Base-by-base conservation (phyloP, 1,140 invertebrate species). In the Caerostris extrusa region DNA sequence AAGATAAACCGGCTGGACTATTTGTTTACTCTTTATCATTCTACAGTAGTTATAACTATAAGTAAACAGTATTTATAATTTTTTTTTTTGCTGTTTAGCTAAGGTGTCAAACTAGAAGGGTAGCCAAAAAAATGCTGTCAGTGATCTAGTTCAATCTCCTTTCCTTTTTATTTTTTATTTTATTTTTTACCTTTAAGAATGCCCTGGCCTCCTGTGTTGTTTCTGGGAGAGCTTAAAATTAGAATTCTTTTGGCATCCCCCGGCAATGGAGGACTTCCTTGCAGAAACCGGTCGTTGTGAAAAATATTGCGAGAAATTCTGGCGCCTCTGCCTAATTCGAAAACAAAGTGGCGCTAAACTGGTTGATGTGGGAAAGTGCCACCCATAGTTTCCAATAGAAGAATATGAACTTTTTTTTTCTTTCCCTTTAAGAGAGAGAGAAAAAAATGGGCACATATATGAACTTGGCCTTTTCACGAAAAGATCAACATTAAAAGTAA, bases 181-280 rank as follows among this genome's bases (percentile, higher is more conserved):
- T 77, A 34, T 50, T 53, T 50, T 77, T 50, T 50, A 77, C 71
- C 34, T 53, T 34, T 77, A 5, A 77, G 71, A 77, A 77, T 77
- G 34, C 50, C 3, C 34, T 12, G 71, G 71, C 50, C 71, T 50
- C 71, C 14, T 10, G 61, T 53, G 71, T 17, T 77, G 71, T 77
- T 77, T 77, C 34, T 77, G 71, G 34, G 71, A 50, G 71, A 50
- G 14, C 71, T 77, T 77, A 77, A 77, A 77, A 53, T 77, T 77
- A 77, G 71, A 77, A 77, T 77, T 77, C 71, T 50, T 12, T 50
- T 10, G 53, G 71, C 71, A 77, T 77, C 71, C 8, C 3, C 71
- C 19, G 53, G 61, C 0, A 17, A 10, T 34, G 19, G 69, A 8
- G 69, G 71, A 77, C 53, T 77, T 77, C 71, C 71, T 77, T 53